These are phyloP conservation scores for Phenacoccus solenopsis DNA, from an alignment of 1,140 invertebrate genomes.

Conservation along the genomic window DNA sequence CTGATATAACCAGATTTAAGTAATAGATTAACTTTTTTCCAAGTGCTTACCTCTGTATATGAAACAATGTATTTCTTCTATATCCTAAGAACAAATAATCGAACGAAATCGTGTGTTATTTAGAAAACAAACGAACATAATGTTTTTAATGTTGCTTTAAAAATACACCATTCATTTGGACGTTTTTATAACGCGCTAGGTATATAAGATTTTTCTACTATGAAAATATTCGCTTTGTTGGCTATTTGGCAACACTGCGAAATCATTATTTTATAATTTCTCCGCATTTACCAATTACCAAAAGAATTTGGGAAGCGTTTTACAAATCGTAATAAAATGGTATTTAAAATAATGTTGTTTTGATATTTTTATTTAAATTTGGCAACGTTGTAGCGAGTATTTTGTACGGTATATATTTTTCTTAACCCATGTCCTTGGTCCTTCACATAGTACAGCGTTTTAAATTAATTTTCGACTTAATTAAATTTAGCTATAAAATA, in stretches of 20 bases:
- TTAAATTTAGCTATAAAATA: not conserved
- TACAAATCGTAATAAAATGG: not conserved
- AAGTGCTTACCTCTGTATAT: not conserved
- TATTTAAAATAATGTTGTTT: not conserved
- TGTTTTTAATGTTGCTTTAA: not conserved
- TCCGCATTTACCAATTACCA: not conserved
- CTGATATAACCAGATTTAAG: constrained; percentile 2
- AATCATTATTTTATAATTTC: not conserved
- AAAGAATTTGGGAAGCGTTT: not conserved
- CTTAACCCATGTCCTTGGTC: not conserved
- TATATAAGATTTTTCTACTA: too few species aligned
- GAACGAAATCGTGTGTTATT: not conserved
- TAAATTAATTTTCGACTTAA: too few species aligned
- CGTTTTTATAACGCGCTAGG: too few species aligned
- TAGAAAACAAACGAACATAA: not conserved
- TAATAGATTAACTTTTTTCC: not conserved
- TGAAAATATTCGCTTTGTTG: too few species aligned
- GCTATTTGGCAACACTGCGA: not conserved
- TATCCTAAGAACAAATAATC: not conserved
- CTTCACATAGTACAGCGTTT: too few species aligned
- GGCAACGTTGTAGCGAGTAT: not conserved
- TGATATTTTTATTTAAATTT: not conserved
- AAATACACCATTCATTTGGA: not conserved
- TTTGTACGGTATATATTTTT: not conserved
- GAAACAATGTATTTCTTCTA: not conserved